Evolutionary conservation across 1,140 invertebrate species (phyloP).

Genomic region (Leptopilina clavipes): DNA sequence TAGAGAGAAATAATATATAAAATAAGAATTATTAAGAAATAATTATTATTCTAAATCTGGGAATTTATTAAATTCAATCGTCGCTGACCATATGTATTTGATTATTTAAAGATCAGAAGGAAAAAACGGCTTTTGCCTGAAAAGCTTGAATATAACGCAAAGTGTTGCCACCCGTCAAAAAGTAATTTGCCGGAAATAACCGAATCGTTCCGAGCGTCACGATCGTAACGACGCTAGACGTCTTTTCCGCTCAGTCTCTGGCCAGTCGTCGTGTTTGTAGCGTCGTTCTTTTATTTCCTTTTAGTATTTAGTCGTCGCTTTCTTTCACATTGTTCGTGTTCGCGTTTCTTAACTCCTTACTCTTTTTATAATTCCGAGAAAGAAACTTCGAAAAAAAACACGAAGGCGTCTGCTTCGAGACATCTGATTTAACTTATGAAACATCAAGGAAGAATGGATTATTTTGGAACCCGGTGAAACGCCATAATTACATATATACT

Average conservation of each 20-base stretch:
- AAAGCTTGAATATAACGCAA: too few species aligned
- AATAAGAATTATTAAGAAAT: not conserved
- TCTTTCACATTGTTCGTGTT: constrained; percentile 62
- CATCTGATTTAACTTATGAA: not conserved
- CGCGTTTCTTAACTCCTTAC: constrained; percentile 12
- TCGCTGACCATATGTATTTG: too few species aligned
- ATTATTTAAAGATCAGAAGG: constrained; percentile 24
- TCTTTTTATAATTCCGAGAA: constrained; percentile 11
- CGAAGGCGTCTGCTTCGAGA: not conserved
- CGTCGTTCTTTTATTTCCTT: constrained; percentile 72
- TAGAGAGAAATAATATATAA: too few species aligned
- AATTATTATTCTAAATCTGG: not conserved
- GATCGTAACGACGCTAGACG: constrained; percentile 42
- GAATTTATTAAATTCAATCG: not conserved
- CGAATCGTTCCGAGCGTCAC: constrained; percentile 44
- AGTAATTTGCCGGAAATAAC: constrained; percentile 31
- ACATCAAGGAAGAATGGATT: constrained; percentile 11
- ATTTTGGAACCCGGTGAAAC: constrained; percentile 18
- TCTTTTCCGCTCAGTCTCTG: constrained; percentile 64
- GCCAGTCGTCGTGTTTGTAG: constrained; percentile 69
- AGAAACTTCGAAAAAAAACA: not conserved
- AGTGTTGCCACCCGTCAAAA: constrained; percentile 48
- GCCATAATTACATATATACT: not conserved
- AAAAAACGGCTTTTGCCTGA: constrained; percentile 32
- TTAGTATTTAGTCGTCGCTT: constrained; percentile 67